These are phyloP conservation scores for Halcyon malimbica DNA, from an alignment of 2,113 vertebrate genomes.

Conservation along the genomic window DNA sequence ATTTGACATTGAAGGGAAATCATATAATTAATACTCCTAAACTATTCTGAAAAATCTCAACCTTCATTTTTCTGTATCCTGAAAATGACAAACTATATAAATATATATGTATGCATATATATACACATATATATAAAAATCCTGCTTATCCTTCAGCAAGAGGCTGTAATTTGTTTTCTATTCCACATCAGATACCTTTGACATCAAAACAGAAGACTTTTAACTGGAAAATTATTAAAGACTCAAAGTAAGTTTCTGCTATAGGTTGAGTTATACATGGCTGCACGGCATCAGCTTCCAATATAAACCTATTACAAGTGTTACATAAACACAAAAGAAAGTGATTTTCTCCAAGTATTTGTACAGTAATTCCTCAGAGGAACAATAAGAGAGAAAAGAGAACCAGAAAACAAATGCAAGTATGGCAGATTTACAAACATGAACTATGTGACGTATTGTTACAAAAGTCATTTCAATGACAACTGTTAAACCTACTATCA, in stretches of 20 bases:
- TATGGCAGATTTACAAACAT: conserved; percentile 15
- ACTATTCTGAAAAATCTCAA: neutral
- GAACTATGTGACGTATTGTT: conserved; percentile 9
- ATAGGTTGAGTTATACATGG: neutral
- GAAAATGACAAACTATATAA: neutral
- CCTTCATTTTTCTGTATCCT: neutral
- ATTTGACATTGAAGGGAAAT: neutral
- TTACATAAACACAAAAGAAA: conserved; percentile 1
- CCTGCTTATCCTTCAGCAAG: neutral
- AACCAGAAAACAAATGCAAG: conserved; percentile 12
- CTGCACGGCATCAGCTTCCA: neutral
- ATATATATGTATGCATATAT: neutral
- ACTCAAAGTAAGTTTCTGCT: neutral
- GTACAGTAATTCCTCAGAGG: neutral
- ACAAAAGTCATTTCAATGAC: conserved; percentile 11
- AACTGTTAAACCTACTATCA: conserved; percentile 2
- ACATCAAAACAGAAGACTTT: neutral
- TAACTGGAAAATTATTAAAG: neutral
- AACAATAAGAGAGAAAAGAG: neutral
- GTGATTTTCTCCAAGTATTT: conserved; percentile 14
- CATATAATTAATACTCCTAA: neutral
- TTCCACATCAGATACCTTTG: neutral
- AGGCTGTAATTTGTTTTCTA: neutral
- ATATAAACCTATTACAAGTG: neutral
- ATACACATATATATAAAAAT: neutral